phyloP scores from a whole-genome alignment of 2,888 invertebrate species.

The Periphyllus acericola region DNA sequence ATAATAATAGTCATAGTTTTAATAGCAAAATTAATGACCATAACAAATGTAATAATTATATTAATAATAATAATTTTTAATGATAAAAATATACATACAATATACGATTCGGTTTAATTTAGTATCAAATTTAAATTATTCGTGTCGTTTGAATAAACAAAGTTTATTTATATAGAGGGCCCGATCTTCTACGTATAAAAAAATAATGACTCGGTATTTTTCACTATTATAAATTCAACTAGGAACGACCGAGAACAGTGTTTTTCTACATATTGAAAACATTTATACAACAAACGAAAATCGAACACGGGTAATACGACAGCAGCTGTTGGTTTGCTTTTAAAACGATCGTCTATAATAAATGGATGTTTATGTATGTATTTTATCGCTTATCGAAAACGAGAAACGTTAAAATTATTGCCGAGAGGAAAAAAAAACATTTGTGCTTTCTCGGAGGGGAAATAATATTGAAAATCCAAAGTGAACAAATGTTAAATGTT shows the following conservation, averaged over 20 bases:
- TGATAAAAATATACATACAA: too few species aligned
- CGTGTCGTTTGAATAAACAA: background rate
- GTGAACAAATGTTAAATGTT: too few species aligned
- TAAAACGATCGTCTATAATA: background rate
- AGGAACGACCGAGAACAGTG: background rate
- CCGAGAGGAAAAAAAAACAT: background rate
- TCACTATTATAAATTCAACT: background rate
- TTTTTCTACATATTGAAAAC: background rate
- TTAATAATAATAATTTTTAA: too few species aligned
- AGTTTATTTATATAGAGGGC: background rate
- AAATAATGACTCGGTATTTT: background rate
- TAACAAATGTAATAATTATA: too few species aligned
- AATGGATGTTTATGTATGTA: background rate
- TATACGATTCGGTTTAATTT: background rate
- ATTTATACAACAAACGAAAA: too few species aligned
- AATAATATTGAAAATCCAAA: too few species aligned
- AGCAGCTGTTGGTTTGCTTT: background rate
- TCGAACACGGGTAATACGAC: background rate
- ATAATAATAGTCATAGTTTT: too few species aligned
- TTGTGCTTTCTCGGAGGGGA: background rate
- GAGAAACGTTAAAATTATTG: background rate
- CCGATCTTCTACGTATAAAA: background rate
- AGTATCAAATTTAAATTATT: background rate
- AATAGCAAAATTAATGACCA: too few species aligned
- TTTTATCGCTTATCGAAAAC: background rate